These are phyloP conservation scores for Drosophila takahashii DNA, from an alignment of 1,140 invertebrate species.

Conservation along the genomic window DNA sequence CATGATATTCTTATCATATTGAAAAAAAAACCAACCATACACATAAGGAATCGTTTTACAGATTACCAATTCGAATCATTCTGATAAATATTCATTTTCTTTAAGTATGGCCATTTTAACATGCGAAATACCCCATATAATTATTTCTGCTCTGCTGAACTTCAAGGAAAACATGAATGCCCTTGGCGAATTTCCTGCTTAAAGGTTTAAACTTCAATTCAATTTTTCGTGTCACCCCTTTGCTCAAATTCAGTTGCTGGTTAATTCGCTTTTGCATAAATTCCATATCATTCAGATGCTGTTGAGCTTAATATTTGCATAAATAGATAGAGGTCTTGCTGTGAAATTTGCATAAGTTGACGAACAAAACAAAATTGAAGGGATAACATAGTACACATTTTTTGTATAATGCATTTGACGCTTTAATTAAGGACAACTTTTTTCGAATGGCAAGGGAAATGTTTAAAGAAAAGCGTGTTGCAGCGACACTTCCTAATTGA, in stretches of 20 bases:
- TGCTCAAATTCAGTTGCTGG: not conserved
- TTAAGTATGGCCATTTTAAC: not conserved
- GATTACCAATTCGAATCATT: not conserved
- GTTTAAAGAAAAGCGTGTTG: conserved; percentile 7
- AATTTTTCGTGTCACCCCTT: conserved; percentile 1
- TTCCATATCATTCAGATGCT: conserved; percentile 6
- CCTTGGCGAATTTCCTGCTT: conserved; percentile 1
- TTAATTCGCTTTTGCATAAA: conserved; percentile 24
- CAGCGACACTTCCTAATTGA: conserved; percentile 66
- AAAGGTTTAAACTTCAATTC: not conserved
- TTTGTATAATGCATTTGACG: conserved; percentile 2
- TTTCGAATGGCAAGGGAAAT: not conserved
- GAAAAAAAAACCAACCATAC: not conserved
- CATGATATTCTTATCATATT: not conserved
- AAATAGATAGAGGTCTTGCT: conserved; percentile 17
- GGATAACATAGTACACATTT: not conserved
- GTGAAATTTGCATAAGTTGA: conserved; percentile 36
- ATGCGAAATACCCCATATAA: not conserved
- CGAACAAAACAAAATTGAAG: conserved; percentile 13
- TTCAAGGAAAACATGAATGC: not conserved
- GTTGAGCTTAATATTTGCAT: conserved; percentile 42
- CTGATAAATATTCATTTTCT: not conserved
- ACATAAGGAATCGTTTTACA: not conserved
- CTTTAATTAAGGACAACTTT: conserved; percentile 48
- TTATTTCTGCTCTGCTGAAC: conserved; percentile 4